Evolutionary conservation across 2,113 vertebrate genomes (phyloP), one percentile per base, ranked within the genome.

Genomic region (Paradisaea rubra): DNA sequence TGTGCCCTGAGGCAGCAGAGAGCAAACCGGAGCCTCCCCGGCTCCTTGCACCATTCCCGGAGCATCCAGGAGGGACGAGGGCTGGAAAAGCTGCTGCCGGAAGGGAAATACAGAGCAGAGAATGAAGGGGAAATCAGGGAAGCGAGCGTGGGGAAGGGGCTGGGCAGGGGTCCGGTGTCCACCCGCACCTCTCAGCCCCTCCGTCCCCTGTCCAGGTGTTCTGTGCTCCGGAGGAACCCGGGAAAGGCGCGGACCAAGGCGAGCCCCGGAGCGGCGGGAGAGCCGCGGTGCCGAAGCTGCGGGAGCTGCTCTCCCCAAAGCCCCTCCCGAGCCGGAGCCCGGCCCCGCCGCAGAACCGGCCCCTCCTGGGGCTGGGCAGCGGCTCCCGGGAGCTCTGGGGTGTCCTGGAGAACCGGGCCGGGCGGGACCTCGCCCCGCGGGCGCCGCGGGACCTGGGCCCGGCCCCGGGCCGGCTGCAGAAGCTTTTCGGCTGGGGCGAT

Each of bases 401-500:
- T 57, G 97, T 98, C 97, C 94, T 98, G 56, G 98, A 98, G 33
- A 98, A 98, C 22, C 95, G 98, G 54, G 93, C 98, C 0, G 86
- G 97, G 78, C 65, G 1, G 97, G 97, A 59, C 45, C 27, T 98
- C 25, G 25, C 89, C 13, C 96, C 98, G 44, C 97, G 98, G 68
- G 98, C 98, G 7, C 98, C 97, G 13, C 97, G 98, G 63, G 99
- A 98, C 14, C 97, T 98, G 20, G 98, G 98, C 18, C 97, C 98
- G 41, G 89, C 91, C 13, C 97, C 99, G 1, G 98, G 99, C 92
- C 98, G 98, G 89, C 98, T 99, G 72, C 99, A 98, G 97, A 99
- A 99, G 91, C 98, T 99, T 98, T 99, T 99, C 30, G 99, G 99
- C 96, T 99, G 99, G 99, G 99, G 99, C 1, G 99, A 99, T 93